A percentile compares a stretch with the other conserved stretches of the same genome.
Evolutionary conservation across 2,797 vertebrate species (phyloP).

Genomic region (Gallinago stenura): DNA sequence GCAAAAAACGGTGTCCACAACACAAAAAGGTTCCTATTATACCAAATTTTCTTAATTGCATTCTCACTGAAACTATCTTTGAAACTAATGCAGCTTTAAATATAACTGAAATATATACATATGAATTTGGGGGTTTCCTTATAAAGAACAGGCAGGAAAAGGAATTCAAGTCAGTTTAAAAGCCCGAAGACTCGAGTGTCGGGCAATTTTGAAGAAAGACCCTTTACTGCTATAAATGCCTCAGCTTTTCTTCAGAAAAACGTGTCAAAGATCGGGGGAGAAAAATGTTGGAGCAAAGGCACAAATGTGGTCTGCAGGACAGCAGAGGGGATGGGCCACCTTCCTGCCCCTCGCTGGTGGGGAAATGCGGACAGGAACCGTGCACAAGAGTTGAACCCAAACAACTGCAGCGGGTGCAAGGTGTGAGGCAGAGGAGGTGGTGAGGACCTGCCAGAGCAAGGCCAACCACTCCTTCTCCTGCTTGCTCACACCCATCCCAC

Average conservation of each 20-base stretch:
- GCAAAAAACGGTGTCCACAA: neutral
- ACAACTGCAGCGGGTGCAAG: neutral
- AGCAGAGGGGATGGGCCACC: neutral
- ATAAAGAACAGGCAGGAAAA: neutral
- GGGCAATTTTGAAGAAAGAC: neutral
- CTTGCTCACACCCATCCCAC: too few relatives aligned
- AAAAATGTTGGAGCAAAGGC: neutral
- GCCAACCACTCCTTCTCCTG: neutral
- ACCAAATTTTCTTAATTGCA: neutral
- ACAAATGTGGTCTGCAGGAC: neutral
- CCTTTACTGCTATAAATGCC: neutral
- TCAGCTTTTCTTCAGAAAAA: neutral
- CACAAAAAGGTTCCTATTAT: neutral
- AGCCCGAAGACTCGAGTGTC: neutral
- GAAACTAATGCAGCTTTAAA: neutral
- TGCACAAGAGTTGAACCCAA: neutral
- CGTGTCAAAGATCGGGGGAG: neutral
- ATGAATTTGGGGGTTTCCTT: neutral
- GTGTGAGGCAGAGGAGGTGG: fast-evolving
- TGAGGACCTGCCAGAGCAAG: neutral
- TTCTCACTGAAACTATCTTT: neutral
- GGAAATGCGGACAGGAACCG: neutral
- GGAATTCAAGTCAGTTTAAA: neutral
- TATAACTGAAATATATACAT: neutral
- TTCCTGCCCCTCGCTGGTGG: neutral